These are phyloP conservation scores for Synanthedon vespiformis DNA, from an alignment of 2,888 invertebrate species.

Conservation along the genomic window DNA sequence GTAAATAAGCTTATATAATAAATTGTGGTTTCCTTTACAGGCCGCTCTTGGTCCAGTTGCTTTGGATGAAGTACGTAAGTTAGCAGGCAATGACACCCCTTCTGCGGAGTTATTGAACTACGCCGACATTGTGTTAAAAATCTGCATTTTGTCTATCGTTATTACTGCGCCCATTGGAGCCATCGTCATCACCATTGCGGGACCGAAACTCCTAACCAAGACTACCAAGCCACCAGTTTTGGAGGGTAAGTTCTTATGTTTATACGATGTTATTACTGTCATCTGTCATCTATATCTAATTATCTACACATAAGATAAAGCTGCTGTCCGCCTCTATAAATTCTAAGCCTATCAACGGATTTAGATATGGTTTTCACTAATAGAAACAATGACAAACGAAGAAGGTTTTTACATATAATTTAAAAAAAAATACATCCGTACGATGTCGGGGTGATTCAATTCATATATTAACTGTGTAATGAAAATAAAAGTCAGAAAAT, in stretches of 20 bases:
- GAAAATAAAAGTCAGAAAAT: no score
- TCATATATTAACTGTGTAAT: no score
- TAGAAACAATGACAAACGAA: no score
- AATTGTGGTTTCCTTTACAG: slow-evolving; percentile 32
- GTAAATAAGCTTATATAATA: no score
- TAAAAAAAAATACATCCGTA: no score
- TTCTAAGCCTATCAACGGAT: no score
- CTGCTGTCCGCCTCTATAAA: no score
- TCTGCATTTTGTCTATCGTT: slow-evolving; percentile 85
- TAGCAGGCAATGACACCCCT: slow-evolving; percentile 28
- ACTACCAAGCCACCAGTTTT: slow-evolving; percentile 77
- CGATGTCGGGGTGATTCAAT: no score
- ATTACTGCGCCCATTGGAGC: slow-evolving; percentile 88
- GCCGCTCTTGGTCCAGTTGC: slow-evolving; percentile 86
- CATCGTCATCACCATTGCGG: slow-evolving; percentile 82
- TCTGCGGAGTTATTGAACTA: slow-evolving; percentile 66
- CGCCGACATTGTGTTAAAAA: slow-evolving; percentile 79
- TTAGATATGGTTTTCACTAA: no score
- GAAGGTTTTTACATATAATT: no score
- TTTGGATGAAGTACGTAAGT: slow-evolving; percentile 72
- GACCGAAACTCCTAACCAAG: slow-evolving; percentile 82
- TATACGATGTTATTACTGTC: no score
- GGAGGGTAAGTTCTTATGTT: slow-evolving; percentile 58
- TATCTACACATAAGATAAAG: no score
- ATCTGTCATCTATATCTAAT: not conserved